phyloP scores from a whole-genome alignment of 2,113 vertebrate species.

The Cavia aperea region DNA sequence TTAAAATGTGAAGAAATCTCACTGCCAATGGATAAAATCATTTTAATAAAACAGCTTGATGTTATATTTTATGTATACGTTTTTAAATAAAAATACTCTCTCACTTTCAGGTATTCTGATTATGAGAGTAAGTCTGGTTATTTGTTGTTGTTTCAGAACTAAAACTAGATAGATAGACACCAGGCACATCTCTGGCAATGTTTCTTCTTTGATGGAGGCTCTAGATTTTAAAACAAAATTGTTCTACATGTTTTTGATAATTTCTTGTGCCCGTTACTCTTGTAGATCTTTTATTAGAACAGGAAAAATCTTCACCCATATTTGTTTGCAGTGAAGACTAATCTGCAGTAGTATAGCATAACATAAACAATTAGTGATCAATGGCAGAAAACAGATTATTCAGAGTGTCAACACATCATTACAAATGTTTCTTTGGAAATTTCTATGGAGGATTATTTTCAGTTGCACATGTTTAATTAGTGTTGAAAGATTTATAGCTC shows the following conservation, averaged over 20 bases:
- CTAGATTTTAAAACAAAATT: not conserved
- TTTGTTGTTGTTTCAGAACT: not conserved
- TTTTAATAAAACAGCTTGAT: not conserved
- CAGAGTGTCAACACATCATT: conserved; percentile 1
- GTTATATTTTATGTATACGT: not conserved
- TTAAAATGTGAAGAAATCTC: not conserved
- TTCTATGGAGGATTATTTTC: conserved; percentile 37
- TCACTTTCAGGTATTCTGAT: not conserved
- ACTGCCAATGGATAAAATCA: not conserved
- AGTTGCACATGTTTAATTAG: conserved; percentile 51
- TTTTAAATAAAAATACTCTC: conserved; percentile 9
- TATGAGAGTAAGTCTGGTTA: not conserved
- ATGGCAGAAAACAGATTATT: not conserved
- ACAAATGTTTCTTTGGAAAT: conserved; percentile 30
- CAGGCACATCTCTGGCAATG: not conserved
- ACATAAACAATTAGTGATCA: conserved; percentile 5
- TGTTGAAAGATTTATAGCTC: conserved; percentile 48
- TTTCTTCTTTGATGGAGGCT: not conserved
- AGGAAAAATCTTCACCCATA: not conserved
- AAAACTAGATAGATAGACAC: not conserved
- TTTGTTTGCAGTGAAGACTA: conserved; percentile 36
- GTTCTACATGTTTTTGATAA: not conserved
- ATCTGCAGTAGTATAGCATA: not conserved
- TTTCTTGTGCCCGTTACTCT: not conserved
- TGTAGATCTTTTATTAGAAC: not conserved